phyloP scores from a whole-genome alignment of 2,113 vertebrate genomes.

The Dromas ardeola region DNA sequence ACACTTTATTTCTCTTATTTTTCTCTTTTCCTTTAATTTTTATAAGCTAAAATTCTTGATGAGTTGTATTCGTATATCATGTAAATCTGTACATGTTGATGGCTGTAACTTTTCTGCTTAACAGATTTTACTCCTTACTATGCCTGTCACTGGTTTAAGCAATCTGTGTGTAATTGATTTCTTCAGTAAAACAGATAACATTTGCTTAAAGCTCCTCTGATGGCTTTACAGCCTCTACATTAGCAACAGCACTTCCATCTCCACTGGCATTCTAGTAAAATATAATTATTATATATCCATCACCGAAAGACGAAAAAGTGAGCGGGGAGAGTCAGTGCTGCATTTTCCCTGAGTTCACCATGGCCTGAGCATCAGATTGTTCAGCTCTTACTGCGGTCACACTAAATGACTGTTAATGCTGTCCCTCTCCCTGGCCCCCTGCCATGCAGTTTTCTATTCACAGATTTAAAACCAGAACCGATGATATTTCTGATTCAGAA shows the following conservation, averaged over 20 bases:
- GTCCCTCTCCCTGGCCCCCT: neutral
- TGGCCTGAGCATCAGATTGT: neutral
- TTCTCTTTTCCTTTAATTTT: constrained; percentile 24
- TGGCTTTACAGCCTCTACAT: constrained; percentile 78
- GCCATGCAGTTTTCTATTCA: neutral
- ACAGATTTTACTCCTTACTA: constrained; percentile 77
- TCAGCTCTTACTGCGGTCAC: neutral
- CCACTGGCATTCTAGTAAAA: constrained; percentile 72
- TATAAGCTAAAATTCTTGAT: constrained; percentile 65
- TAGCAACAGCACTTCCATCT: constrained; percentile 73
- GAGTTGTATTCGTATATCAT: constrained; percentile 64
- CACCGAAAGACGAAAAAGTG: constrained; percentile 33
- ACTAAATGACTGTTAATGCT: neutral
- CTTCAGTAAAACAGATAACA: constrained; percentile 80
- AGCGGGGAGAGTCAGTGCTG: neutral
- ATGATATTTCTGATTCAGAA: neutral
- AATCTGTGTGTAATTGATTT: constrained; percentile 80
- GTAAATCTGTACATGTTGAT: constrained; percentile 68
- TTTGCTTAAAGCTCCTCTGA: constrained; percentile 80
- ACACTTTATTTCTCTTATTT: neutral
- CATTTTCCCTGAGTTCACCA: constrained; percentile 19
- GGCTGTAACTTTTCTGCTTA: constrained; percentile 74
- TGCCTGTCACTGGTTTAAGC: constrained; percentile 76
- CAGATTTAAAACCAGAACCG: neutral
- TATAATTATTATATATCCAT: constrained; percentile 76